Percentiles rank a stretch among this genome's conserved stretches.
These are phyloP conservation scores for Lasioglossum albipes DNA, from an alignment of 1,140 invertebrate genomes.

Conservation along the genomic window DNA sequence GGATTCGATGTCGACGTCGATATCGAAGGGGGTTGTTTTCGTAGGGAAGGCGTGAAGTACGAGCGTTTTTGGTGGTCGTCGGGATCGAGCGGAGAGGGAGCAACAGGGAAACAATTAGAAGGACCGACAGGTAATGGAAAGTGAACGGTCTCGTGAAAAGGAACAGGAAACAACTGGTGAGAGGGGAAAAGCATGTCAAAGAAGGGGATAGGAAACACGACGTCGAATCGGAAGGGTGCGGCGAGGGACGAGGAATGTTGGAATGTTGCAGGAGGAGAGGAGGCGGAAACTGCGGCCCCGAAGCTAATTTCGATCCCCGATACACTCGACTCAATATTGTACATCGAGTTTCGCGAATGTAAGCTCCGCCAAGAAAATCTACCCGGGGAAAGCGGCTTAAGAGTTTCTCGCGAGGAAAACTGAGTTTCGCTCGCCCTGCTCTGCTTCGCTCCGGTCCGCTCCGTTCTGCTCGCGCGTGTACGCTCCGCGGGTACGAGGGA, in stretches of 20 bases:
- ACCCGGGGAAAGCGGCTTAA: conserved; percentile 38
- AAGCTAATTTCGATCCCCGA: conserved; percentile 51
- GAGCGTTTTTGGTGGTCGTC: no score
- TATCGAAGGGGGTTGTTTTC: no score
- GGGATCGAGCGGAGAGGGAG: no score
- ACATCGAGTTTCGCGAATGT: conserved; percentile 41
- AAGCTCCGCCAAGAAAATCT: conserved; percentile 44
- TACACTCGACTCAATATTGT: conserved; percentile 49
- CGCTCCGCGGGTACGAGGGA: not conserved
- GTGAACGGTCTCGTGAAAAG: not conserved
- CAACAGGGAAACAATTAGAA: no score
- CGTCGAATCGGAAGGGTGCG: not conserved
- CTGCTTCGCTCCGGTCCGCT: no score
- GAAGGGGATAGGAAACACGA: not conserved
- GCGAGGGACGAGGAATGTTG: not conserved
- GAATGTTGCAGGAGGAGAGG: not conserved
- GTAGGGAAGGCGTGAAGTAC: no score
- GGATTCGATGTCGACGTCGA: no score
- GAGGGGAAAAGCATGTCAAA: not conserved
- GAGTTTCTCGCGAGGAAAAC: conserved; percentile 15
- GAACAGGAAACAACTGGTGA: not conserved
- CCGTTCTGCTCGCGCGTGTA: not conserved
- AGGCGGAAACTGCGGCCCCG: not conserved
- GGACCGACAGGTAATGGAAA: no score
- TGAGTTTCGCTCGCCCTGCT: no score